A percentile compares a stretch with the other conserved stretches of the same genome.
These are phyloP conservation scores for Pristis pectinata DNA, from an alignment of 2,797 vertebrate species.

Conservation along the genomic window DNA sequence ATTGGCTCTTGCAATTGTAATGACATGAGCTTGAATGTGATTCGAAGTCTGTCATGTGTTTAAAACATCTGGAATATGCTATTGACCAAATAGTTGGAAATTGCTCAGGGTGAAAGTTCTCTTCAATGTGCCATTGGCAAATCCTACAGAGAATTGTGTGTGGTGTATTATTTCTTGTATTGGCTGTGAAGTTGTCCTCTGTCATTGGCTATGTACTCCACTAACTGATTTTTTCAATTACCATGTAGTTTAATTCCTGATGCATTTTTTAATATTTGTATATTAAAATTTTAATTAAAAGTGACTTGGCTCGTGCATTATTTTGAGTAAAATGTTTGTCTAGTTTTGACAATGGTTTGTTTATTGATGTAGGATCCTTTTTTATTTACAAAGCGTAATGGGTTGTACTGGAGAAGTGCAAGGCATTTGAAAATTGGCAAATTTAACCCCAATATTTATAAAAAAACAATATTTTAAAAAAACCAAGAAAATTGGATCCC, in stretches of 20 bases:
- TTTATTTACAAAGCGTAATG: background rate
- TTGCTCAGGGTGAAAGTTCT: background rate
- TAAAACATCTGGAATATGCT: background rate
- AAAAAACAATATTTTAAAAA: too few relatives aligned
- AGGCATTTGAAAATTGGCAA: background rate
- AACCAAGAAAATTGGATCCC: background rate
- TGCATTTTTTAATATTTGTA: conserved; percentile 29
- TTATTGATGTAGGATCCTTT: background rate
- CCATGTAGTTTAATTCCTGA: conserved; percentile 2
- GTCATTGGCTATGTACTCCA: background rate
- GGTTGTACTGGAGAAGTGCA: background rate
- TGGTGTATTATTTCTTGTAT: background rate
- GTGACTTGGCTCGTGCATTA: background rate
- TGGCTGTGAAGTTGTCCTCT: background rate
- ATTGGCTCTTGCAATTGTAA: conserved; percentile 4
- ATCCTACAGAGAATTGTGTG: conserved; percentile 7
- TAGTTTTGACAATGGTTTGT: background rate
- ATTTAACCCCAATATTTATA: background rate
- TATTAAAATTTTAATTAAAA: conserved; percentile 24
- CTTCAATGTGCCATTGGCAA: conserved; percentile 4
- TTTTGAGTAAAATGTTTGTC: background rate
- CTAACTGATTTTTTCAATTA: background rate
- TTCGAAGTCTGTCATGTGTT: background rate
- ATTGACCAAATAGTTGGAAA: conserved; percentile 29
- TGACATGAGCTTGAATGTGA: background rate